Base-by-base conservation (phyloP, 2,113 vertebrate species). In the Suncus etruscus region DNA sequence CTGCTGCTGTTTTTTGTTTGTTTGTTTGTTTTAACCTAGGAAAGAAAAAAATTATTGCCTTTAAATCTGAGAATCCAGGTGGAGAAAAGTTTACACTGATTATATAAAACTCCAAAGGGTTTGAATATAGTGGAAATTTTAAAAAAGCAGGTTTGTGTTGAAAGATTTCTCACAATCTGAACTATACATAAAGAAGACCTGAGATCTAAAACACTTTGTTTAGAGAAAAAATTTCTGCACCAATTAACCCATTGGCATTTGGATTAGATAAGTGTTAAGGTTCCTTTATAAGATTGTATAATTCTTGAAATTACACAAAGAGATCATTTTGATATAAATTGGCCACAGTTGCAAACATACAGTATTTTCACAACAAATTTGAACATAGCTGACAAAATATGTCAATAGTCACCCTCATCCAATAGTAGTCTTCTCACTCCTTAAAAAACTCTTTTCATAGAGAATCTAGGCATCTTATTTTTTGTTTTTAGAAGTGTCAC, bases 151-250 rank as follows among this genome's bases (percentile, higher is more conserved):
- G 27, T 87, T 90, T 81, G 32, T 39, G 20, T 72, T 82, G 83
- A 92, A 95, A 87, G 86, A 91, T 94, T 70, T 93, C 61, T 91
- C 85, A 81, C 61, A 83, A 31, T 89, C 51, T 83, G 85, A 91
- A 31, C 91, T 86, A 51, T 31, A 84, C 24, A 6, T 90, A 68
- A 92, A 90, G 58, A 75, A 80, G 77, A 54, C 58, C 83, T 88
- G 47, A 54, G 10, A 31, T 92, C 75, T 87, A 45, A 80, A 90
- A 76, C 24, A 75, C 61, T 0, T 0, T 3, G 77, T 87, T 93
- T 72, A 90, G 20, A 75, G 81, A 85, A 87, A n/a, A 47, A 86
- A 91, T 95, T 94, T 83, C 66, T 93, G 74, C 70, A 45, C 45
- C 83, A 82, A 47, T 87, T 87, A 83, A 91, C 87, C 83, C 79